phyloP scores from a whole-genome alignment of 2,888 invertebrate genomes.

The Iselma pallidipennis region DNA sequence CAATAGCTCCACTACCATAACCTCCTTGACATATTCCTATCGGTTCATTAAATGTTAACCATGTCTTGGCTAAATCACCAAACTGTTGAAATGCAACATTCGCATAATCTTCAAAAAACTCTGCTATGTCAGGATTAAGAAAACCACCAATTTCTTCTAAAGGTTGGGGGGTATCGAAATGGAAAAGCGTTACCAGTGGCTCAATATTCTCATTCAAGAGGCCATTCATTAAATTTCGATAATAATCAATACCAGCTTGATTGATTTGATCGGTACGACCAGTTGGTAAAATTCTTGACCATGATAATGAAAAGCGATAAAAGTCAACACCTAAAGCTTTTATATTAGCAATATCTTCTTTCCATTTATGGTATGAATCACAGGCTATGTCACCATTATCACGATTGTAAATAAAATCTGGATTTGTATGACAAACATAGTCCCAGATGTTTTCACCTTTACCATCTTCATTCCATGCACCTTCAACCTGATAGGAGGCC shows the following conservation, averaged over 20 bases:
- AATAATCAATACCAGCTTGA: conserved; percentile 70
- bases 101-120: conserved; percentile 62
- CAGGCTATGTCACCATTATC: conserved; percentile 64
- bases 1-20: conserved; percentile 29
- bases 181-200: conserved; percentile 54
- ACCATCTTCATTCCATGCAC: conserved; percentile 54
- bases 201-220: conserved; percentile 63
- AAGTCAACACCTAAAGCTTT: conserved; percentile 60
- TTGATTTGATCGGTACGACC: conserved; percentile 67
- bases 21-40: conserved; percentile 39
- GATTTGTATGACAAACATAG: conserved; percentile 54
- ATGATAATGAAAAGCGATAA: conserved; percentile 68
- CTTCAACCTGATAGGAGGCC: conserved; percentile 52
- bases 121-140: conserved; percentile 61
- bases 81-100: conserved; percentile 50
- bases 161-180: conserved; percentile 45
- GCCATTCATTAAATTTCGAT: conserved; percentile 72
- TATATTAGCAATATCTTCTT: conserved; percentile 63
- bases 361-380: conserved; percentile 67
- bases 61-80: conserved; percentile 50
- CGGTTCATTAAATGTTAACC: conserved; percentile 62
- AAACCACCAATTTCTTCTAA: conserved; percentile 62
- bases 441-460: conserved; percentile 66
- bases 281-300: conserved; percentile 69
- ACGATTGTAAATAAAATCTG: conserved; percentile 57